Percentiles rank a stretch among this genome's conserved stretches.
These are phyloP conservation scores for Philotrypesis tridentata DNA, from an alignment of 1,140 invertebrate genomes.

Conservation along the genomic window DNA sequence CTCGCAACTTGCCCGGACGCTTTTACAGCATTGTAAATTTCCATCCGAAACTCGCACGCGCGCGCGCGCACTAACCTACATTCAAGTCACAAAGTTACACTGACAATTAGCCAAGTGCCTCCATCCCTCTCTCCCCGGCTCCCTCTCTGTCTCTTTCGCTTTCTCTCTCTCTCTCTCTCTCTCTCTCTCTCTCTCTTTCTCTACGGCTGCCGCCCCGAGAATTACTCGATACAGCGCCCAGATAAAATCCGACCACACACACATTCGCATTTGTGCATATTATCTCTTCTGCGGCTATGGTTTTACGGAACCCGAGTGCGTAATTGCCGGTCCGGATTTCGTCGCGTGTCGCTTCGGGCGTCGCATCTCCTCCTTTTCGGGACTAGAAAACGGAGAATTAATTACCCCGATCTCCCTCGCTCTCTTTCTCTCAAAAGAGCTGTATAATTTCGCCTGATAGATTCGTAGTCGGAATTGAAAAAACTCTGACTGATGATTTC, in stretches of 20 bases:
- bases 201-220: neutral
- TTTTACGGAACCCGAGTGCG: conserved; percentile 25
- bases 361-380: neutral
- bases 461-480: conserved; percentile 23
- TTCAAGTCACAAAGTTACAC: conserved; percentile 37
- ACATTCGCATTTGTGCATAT: neutral
- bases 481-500: conserved; percentile 12
- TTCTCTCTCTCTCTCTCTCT: neutral
- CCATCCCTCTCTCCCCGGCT: neutral
- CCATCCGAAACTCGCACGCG: conserved; percentile 27
- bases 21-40: conserved; percentile 47
- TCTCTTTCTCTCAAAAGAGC: neutral
- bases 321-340: conserved; percentile 26
- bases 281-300: neutral
- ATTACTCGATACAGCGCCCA: conserved; percentile 31
- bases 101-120: conserved; percentile 39
- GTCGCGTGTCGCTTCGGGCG: conserved; percentile 25
- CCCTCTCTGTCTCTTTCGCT: neutral
- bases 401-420: neutral
- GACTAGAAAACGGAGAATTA: neutral
- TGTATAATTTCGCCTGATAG: conserved; percentile 12
- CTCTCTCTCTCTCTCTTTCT: neutral
- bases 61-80: conserved; percentile 32
- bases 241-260: conserved; percentile 46
- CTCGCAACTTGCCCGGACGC: neutral